phyloP scores from a whole-genome alignment of 2,797 vertebrate genomes.

The Todus mexicanus region DNA sequence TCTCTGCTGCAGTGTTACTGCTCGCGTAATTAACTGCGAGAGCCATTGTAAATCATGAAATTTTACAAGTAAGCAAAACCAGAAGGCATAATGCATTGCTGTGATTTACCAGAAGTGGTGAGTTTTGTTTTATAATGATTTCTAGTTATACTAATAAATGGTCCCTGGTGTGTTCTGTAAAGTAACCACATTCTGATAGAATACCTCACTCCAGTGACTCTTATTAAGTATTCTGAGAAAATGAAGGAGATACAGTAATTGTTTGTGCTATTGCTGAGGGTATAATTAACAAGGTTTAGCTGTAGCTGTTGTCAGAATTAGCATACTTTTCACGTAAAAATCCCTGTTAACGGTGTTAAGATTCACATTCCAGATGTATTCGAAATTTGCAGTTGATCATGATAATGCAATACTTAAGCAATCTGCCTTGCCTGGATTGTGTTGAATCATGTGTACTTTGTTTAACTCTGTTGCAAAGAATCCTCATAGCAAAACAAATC shows the following conservation, averaged over 20 bases:
- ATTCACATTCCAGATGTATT: background rate
- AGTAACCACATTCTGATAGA: constrained; percentile 12
- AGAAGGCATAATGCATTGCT: constrained; percentile 6
- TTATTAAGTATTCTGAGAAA: constrained; percentile 4
- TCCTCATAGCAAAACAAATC: background rate
- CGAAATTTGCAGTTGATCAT: background rate
- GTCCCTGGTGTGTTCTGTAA: background rate
- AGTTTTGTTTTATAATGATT: constrained; percentile 19
- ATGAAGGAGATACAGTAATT: constrained; percentile 7
- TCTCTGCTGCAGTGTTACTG: background rate
- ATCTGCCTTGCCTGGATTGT: background rate
- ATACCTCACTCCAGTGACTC: background rate
- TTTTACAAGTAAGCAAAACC: background rate
- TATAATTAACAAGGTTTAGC: constrained; percentile 27
- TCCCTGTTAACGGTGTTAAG: background rate
- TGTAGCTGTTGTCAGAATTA: constrained; percentile 10
- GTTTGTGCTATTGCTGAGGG: constrained; percentile 30
- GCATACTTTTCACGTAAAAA: background rate
- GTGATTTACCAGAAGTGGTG: background rate
- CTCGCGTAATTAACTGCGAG: background rate
- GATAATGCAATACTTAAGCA: background rate
- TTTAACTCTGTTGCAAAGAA: background rate
- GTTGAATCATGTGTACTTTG: background rate
- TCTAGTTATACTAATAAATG: constrained; percentile 22
- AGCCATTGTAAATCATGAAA: background rate